These are phyloP conservation scores for Cheiracanthium punctorium DNA, from an alignment of 2,888 invertebrate species.

Conservation along the genomic window DNA sequence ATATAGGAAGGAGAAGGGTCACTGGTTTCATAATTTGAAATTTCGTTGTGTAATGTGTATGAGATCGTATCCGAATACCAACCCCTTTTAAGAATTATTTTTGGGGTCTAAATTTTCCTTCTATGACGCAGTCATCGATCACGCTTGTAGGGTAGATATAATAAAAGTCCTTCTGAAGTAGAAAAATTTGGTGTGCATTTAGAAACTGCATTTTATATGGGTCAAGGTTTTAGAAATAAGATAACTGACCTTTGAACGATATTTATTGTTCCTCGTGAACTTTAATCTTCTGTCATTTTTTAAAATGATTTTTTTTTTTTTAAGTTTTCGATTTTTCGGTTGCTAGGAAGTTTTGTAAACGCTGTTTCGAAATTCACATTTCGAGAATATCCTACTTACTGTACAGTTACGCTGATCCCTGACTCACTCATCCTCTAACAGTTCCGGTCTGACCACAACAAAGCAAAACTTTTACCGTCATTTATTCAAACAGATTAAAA, in stretches of 20 bases:
- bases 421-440: too few relatives aligned
- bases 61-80: background rate
- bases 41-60: background rate
- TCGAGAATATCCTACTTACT: too few relatives aligned
- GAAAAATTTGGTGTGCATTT: background rate
- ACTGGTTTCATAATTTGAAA: background rate
- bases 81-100: background rate
- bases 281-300: too few relatives aligned
- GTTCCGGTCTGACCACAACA: too few relatives aligned
- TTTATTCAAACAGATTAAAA: too few relatives aligned
- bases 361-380: too few relatives aligned
- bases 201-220: background rate
- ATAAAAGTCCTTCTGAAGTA: background rate
- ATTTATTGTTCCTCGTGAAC: background rate
- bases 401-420: too few relatives aligned
- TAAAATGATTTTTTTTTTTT: too few relatives aligned
- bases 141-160: background rate
- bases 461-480: too few relatives aligned
- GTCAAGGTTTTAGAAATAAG: background rate
- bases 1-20: constrained; percentile 30
- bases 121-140: background rate
- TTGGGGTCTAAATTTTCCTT: background rate
- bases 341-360: too few relatives aligned
- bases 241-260: background rate
- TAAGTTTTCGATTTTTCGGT: too few relatives aligned